These are phyloP conservation scores for Ectobius pallidus DNA, from an alignment of 2,888 invertebrate genomes.

Conservation along the genomic window DNA sequence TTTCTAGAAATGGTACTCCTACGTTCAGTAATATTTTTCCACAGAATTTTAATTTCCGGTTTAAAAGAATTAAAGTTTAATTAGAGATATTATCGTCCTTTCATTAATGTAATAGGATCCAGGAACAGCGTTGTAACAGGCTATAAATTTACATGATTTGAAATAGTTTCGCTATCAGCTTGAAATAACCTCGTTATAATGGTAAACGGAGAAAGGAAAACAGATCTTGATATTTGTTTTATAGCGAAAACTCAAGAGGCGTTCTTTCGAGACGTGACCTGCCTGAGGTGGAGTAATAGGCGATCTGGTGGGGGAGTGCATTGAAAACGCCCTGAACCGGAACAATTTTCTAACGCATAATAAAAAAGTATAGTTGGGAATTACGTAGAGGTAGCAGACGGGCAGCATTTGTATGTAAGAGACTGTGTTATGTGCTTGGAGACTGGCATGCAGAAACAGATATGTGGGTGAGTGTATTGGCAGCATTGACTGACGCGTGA, in stretches of 20 bases:
- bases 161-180: too few species aligned
- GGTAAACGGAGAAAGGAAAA: not conserved
- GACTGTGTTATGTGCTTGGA: not conserved
- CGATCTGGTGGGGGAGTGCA: not conserved
- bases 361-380: not conserved
- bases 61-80: too few species aligned
- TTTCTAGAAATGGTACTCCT: too few species aligned
- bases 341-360: not conserved
- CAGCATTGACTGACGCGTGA: not conserved
- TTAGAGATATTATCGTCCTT: too few species aligned
- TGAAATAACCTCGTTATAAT: not conserved
- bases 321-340: not conserved
- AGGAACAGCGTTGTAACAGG: too few species aligned
- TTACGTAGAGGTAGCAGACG: too few species aligned
- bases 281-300: not conserved
- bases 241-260: not conserved
- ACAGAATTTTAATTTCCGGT: too few species aligned
- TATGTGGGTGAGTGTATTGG: not conserved
- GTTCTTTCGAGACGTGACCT: not conserved
- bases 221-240: not conserved
- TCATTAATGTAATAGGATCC: too few species aligned
- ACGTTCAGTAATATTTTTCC: too few species aligned
- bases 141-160: too few species aligned
- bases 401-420: conserved; percentile 17
- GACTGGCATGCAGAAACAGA: not conserved